Evolutionary conservation across 2,888 invertebrate genomes (phyloP), one percentile per base, ranked within the genome.

Genomic region (Enchytraeus crypticus): DNA sequence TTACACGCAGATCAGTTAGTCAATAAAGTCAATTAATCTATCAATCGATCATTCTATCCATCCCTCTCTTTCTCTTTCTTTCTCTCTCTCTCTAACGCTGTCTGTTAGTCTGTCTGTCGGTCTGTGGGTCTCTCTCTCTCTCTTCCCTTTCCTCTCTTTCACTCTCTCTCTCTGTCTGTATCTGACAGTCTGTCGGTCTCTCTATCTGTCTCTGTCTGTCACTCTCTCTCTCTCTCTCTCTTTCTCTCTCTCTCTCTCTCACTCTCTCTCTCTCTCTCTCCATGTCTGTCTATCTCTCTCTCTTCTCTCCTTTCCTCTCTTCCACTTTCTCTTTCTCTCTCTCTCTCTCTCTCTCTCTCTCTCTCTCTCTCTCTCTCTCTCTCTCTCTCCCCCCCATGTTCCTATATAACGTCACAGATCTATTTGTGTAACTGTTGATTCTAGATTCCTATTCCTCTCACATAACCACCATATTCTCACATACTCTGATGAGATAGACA

Each of bases 231-330:
- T 38, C 60, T 51, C 53, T 62, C 57, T 64, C 57, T 63, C 60
- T 64, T 53, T 65, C 61, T 65, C 56, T 57, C 61, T 59, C 59
- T 60, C 58, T n/a, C n/a, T n/a, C n/a, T n/a, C n/a, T 60, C 54
- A 53, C 60, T 60, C 57, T 55, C n/a, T n/a, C n/a, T n/a, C n/a
- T n/a, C n/a, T n/a, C n/a, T n/a, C n/a, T n/a, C n/a, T n/a, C n/a
- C n/a, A n/a, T n/a, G n/a, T n/a, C n/a, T n/a, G n/a, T n/a, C n/a
- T n/a, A n/a, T n/a, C n/a, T n/a, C n/a, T n/a, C 59, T 59, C 59
- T 54, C 54, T 5, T 60, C 51, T 51, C 63, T 29, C 26, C 21
- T 29, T 32, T 0, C n/a, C 30, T n/a, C 1, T 32, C 14, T 53
- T 32, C 32, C 32, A 26, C 45, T n/a, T 11, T n/a, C 8, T 21